Conservation (phyloP, 2,797 vertebrate genomes). For the Pangasius krempfi region DNA sequence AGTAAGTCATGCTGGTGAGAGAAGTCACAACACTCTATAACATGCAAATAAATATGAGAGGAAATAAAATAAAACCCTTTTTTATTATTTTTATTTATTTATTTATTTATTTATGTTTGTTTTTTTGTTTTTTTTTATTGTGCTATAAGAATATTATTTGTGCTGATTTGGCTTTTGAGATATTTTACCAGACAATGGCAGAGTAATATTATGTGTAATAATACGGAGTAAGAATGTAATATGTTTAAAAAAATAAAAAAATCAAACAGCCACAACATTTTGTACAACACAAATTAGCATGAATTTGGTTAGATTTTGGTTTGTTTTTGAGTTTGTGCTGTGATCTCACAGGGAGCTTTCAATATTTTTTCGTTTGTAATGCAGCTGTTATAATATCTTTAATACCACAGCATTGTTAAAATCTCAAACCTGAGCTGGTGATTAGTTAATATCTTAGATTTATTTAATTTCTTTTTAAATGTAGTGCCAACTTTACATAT, state of each 20-base stretch:
- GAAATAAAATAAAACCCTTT: background rate
- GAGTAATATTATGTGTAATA: background rate
- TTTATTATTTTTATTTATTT: too few species aligned
- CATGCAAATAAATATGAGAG: background rate
- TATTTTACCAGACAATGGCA: background rate
- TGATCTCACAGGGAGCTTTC: too few species aligned
- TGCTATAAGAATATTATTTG: background rate
- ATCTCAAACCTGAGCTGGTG: background rate
- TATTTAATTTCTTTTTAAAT: background rate
- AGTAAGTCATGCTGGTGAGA: background rate
- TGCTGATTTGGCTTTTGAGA: background rate
- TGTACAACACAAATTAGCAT: too few species aligned
- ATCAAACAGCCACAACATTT: too few species aligned
- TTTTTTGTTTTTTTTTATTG: background rate
- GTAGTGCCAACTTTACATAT: background rate
- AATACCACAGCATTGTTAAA: background rate
- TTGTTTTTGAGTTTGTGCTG: too few species aligned
- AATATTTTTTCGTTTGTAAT: too few species aligned
- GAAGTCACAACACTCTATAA: background rate
- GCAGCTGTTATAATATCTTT: background rate
- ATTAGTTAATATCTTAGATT: background rate
- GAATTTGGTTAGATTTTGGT: too few species aligned
- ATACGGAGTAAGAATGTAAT: too few species aligned
- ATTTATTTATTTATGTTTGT: too few species aligned
- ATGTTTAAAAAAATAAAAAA: too few species aligned